Base-by-base conservation (phyloP, 2,113 vertebrate genomes). In the Sceloporus undulatus region DNA sequence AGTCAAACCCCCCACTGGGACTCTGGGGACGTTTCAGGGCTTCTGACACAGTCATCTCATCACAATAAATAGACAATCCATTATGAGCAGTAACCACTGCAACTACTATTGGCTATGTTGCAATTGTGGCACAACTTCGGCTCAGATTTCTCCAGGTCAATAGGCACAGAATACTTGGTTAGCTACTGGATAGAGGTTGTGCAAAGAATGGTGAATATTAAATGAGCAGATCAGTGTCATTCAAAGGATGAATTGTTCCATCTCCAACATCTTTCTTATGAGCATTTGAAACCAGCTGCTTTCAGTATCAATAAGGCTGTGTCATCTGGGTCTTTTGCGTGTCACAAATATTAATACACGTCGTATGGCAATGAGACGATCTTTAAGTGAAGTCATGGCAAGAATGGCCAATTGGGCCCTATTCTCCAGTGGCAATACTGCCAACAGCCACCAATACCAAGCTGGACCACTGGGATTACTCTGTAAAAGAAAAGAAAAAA, bases 391-490 rank as follows among this genome's bases (percentile, higher is more conserved):
- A 34, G 95, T 98, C 98, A 99, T 98, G 87, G 98, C 93, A 29
- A 99, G 91, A 88, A 98, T 98, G 85, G 98, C 98, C 93, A 99
- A 97, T 93, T 99, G 98, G 91, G 98, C 98, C 91, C 97, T 96
- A 86, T 96, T 97, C 87, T 98, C 98, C 92, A 99, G 87, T 0
- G 98, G 98, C 81, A 99, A 93, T 76, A 99, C 98, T 0, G 97
- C 98, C 82, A 99, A 96, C 70, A 98, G 96, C 98, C 98, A 99
- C 98, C 98, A 99, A 96, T 97, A 98, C 98, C 99, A 99, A 3
- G 98, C 97, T 7, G 99, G 98, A 59, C 98, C 98, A 66, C 96
- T 97, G 40, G 97, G 96, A 92, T 97, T 98, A 70, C 94, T 97
- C 98, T 99, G 94, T 23, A 87, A 92, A 74, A 79, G 54, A 86